Evolutionary conservation across 1,140 invertebrate genomes (phyloP), one percentile per base, ranked within the genome.

Genomic region (Aplysia californica): DNA sequence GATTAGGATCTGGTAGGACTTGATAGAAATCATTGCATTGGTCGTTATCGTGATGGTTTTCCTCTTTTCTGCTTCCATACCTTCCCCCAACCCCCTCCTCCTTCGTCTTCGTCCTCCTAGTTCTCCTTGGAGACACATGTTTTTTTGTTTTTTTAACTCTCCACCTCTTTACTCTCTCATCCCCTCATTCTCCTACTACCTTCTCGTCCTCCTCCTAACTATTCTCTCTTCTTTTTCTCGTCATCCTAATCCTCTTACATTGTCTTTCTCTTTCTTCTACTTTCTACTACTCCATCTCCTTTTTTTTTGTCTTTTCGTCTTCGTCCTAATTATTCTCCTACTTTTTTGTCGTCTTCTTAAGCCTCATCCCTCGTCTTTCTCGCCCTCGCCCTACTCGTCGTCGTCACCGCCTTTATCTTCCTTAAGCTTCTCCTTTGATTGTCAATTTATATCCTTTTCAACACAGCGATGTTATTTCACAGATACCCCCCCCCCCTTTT

Each of bases 261-360:
- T 66, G 29, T 35, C 10, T 10, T 35, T 66, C 64, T 15, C 23
- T 23, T 66, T 66, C 64, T 66, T 33, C 26, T 66, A 10, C 23
- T 35, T 66, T 66, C 64, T 66, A 5, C 26, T 66, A 18, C 64
- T 33, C 38, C 64, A 35, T 66, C 64, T 66, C 10, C 6, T 66
- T 66, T 35, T 33, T 35, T 35, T 66, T 66, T 36, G 31, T 26
- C 10, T 35, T 26, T 36, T 35, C 35, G 18, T 10, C 10, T 15
- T 66, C 35, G 3, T 26, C 35, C 26, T 35, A 18, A 21, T 15
- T 10, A 35, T 33, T 26, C 10, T 36, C 35, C 26, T 36, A 18
- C 33, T 36, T 66, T 23, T 23, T 33, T 5, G 4, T 66, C 64
- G 10, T 66, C 64, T 35, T 66, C 64, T 66, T 5, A 29, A 5